Percentiles rank a stretch among this genome's conserved stretches.
phyloP scores from a whole-genome alignment of 2,797 vertebrate genomes.

The Squalus acanthias region DNA sequence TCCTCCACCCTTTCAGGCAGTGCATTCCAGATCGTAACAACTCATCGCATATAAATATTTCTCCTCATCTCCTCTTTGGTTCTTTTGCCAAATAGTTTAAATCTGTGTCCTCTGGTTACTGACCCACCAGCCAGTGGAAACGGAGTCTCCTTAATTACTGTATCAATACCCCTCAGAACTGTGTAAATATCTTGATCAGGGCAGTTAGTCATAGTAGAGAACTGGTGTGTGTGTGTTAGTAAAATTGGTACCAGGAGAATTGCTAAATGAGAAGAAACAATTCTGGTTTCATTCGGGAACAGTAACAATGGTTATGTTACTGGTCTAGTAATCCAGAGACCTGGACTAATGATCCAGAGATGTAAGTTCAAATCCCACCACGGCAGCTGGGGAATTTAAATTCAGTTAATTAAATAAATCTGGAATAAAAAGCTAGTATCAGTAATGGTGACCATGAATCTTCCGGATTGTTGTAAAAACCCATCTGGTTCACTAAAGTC shows the following conservation, averaged over 20 bases:
- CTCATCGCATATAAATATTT: background rate
- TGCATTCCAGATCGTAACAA: background rate
- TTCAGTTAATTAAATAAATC: no score
- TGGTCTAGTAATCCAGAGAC: no score
- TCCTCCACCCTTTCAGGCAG: background rate
- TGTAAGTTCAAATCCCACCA: no score
- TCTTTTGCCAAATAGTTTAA: background rate
- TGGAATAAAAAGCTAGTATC: no score
- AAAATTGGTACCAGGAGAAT: background rate
- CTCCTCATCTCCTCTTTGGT: background rate
- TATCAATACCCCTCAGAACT: background rate
- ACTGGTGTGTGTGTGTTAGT: background rate
- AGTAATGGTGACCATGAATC: no score
- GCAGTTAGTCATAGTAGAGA: background rate
- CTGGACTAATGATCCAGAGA: no score
- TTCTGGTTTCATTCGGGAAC: background rate
- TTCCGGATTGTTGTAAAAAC: no score
- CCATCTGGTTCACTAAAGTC: no score
- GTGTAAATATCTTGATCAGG: background rate
- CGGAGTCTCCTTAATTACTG: background rate
- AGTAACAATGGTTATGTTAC: no score
- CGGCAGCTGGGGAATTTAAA: no score
- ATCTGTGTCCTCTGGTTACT: background rate
- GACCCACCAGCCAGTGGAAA: background rate
- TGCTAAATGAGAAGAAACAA: background rate